Percentiles rank a stretch among this genome's conserved stretches.
Evolutionary conservation across 30 jellyfish, hydroid and myxozoan genomes (phyloP).

Genomic region (Phacellophora camtschatica): DNA sequence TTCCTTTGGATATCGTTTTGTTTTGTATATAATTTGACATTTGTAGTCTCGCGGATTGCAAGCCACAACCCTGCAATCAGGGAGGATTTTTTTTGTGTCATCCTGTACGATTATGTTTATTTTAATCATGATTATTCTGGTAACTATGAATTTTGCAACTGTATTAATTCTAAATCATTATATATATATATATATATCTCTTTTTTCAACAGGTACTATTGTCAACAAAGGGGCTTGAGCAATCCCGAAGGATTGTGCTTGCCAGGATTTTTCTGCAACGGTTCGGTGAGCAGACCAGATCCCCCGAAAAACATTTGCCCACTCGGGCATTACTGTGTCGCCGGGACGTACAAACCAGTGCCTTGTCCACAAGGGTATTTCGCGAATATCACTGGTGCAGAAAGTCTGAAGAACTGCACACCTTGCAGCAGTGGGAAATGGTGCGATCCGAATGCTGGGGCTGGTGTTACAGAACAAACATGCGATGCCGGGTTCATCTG

Average conservation of each 20-base stretch:
- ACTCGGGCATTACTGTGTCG: slow-evolving; percentile 85
- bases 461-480: slow-evolving; percentile 78
- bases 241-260: slow-evolving; percentile 90
- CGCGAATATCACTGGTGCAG: slow-evolving; percentile 71
- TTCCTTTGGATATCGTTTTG: too few relatives aligned
- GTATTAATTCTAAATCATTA: too few relatives aligned
- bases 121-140: too few relatives aligned
- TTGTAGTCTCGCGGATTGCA: too few relatives aligned
- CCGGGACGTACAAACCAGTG: slow-evolving; percentile 81
- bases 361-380: slow-evolving; percentile 93
- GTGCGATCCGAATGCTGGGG: slow-evolving; percentile 97
- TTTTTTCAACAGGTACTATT: slow-evolving; percentile 52
- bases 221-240: slow-evolving; percentile 82
- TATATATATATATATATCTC: too few relatives aligned
- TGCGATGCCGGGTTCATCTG: slow-evolving; percentile 90
- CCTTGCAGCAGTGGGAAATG: slow-evolving; percentile 97
- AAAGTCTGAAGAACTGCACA: slow-evolving; percentile 67
- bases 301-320: slow-evolving; percentile 81
- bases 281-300: slow-evolving; percentile 76
- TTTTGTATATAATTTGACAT: too few relatives aligned
- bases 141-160: too few relatives aligned
- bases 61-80: too few relatives aligned
- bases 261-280: slow-evolving; percentile 93
- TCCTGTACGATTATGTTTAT: too few relatives aligned
- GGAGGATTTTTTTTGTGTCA: too few relatives aligned